A percentile compares a stretch with the other conserved stretches of the same genome.
phyloP scores from a whole-genome alignment of 1,140 invertebrate genomes.

The Phortica variegata region DNA sequence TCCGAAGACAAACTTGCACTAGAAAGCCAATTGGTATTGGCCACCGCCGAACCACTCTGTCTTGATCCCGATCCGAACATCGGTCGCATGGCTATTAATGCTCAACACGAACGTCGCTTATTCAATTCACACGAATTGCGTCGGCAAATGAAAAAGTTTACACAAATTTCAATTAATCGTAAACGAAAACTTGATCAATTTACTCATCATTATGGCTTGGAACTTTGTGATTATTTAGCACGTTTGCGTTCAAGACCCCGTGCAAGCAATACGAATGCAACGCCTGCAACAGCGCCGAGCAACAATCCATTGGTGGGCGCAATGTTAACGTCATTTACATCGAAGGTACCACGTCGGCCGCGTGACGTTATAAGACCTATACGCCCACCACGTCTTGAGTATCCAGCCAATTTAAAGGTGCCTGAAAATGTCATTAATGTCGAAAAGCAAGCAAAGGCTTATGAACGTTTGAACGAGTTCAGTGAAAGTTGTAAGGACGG shows the following conservation, averaged over 20 bases:
- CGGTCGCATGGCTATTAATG: slow-evolving; percentile 69
- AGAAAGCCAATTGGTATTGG: slow-evolving; percentile 80
- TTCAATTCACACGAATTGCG: slow-evolving; percentile 74
- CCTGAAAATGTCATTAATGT: slow-evolving; percentile 55
- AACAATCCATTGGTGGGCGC: slow-evolving; percentile 48
- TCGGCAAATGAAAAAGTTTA: slow-evolving; percentile 72
- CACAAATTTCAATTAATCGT: slow-evolving; percentile 78
- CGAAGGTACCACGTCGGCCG: slow-evolving; percentile 47
- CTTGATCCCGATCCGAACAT: slow-evolving; percentile 82
- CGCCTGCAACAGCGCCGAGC: slow-evolving; percentile 49
- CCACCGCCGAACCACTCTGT: slow-evolving; percentile 81
- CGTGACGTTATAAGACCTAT: slow-evolving; percentile 56
- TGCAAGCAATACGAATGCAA: slow-evolving; percentile 36
- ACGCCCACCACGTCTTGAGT: slow-evolving; percentile 57
- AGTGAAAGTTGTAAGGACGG: slow-evolving; percentile 43
- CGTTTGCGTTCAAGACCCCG: slow-evolving; percentile 49
- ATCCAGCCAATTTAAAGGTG: slow-evolving; percentile 52
- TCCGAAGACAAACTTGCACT: slow-evolving; percentile 76
- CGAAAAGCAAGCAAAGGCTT: slow-evolving; percentile 62
- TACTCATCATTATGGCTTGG: slow-evolving; percentile 74
- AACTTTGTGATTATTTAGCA: slow-evolving; percentile 68
- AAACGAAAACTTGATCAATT: slow-evolving; percentile 85
- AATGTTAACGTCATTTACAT: slow-evolving; percentile 53
- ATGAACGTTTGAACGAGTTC: slow-evolving; percentile 52
- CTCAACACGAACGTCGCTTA: slow-evolving; percentile 72